phyloP scores from a whole-genome alignment of 2,113 vertebrate species.

The Indri indri region DNA sequence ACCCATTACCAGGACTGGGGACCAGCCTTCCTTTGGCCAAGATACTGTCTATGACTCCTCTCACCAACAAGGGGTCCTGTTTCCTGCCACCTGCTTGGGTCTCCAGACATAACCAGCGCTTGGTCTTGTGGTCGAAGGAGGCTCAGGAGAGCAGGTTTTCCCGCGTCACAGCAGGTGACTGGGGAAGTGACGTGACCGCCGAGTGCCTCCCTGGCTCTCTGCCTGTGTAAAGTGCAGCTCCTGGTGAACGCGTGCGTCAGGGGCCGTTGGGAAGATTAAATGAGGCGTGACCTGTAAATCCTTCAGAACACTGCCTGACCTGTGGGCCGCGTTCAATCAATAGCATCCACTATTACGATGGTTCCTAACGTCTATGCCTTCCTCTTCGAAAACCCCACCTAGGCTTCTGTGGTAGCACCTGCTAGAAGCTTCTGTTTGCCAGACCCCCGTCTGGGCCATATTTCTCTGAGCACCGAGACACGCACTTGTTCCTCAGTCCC shows the following conservation, averaged over 20 bases:
- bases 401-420: background rate
- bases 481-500: background rate
- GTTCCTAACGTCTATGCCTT: background rate
- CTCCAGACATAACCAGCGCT: background rate
- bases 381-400: background rate
- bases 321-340: fast-evolving
- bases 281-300: fast-evolving
- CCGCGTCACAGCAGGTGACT: background rate
- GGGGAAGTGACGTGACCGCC: background rate
- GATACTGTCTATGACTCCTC: background rate
- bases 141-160: background rate
- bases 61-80: background rate
- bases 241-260: fast-evolving
- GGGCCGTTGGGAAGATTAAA: fast-evolving
- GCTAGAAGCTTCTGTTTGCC: background rate
- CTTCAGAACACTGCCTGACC: fast-evolving
- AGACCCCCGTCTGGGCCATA: background rate
- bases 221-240: background rate
- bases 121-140: background rate
- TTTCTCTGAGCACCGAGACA: background rate
- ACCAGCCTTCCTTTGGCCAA: background rate
- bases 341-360: background rate
- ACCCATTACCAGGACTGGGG: too few species aligned
- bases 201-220: too few species aligned
- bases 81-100: too few species aligned